Percentiles rank a stretch among this genome's conserved stretches.
phyloP scores from a whole-genome alignment of 2,888 invertebrate species.

The Fissipunctia ypsillon region DNA sequence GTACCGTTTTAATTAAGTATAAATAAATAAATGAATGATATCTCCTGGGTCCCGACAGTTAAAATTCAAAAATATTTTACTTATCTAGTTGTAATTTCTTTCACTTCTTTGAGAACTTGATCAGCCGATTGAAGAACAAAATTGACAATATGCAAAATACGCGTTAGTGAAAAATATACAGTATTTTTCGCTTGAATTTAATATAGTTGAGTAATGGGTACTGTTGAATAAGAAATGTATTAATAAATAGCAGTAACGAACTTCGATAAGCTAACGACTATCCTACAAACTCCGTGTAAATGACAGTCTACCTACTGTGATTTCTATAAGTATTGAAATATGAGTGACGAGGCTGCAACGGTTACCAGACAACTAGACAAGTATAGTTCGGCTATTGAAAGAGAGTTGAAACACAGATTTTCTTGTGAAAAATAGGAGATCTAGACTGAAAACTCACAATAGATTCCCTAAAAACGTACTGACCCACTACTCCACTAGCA shows the following conservation, averaged over 20 bases:
- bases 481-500: not conserved
- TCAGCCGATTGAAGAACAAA: not conserved
- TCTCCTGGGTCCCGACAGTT: not conserved
- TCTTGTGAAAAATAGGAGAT: not conserved
- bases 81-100: not conserved
- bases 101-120: not conserved
- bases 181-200: not conserved
- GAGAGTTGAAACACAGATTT: not conserved
- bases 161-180: not conserved
- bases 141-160: not conserved
- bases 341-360: not conserved
- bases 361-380: not conserved
- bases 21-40: no score
- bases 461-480: not conserved
- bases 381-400: not conserved
- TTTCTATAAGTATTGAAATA: not conserved
- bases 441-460: not conserved
- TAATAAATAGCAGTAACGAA: not conserved
- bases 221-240: not conserved
- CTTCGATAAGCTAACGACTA: not conserved
- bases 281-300: not conserved
- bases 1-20: no score
- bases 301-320: not conserved
- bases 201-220: not conserved
- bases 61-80: not conserved